These are phyloP conservation scores for Arnoldichthys spilopterus DNA, from an alignment of 2,797 vertebrate species.

Conservation along the genomic window DNA sequence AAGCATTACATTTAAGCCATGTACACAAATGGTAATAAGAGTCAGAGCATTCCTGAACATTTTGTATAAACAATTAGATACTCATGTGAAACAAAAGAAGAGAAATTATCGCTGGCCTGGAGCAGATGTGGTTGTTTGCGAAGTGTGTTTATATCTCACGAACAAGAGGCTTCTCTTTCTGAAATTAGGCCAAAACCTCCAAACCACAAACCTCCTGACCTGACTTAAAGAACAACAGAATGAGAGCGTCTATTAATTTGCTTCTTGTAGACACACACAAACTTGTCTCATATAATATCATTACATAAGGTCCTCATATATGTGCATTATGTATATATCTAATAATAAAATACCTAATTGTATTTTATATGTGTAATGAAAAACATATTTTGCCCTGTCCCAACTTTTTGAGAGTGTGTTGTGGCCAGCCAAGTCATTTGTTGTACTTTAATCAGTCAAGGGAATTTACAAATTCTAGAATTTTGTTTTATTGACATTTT, in stretches of 20 bases:
- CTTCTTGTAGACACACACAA: neutral
- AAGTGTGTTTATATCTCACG: conserved; percentile 16
- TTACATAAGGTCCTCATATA: neutral
- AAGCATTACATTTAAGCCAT: neutral
- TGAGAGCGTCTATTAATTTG: neutral
- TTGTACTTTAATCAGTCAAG: no score
- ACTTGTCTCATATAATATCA: neutral
- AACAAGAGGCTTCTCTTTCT: conserved; percentile 26
- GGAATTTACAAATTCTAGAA: no score
- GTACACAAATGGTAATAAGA: neutral
- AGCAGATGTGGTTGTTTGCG: neutral
- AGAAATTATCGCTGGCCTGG: neutral
- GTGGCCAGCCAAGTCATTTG: no score
- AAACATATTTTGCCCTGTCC: no score
- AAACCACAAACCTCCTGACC: conserved; percentile 10
- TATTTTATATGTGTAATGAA: no score
- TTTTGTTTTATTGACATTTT: no score
- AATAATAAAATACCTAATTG: no score
- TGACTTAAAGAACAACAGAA: neutral
- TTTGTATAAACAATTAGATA: neutral
- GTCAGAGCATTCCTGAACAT: conserved; percentile 2
- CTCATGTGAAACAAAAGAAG: neutral
- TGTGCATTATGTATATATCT: neutral
- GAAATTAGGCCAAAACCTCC: conserved; percentile 12
- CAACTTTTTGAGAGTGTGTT: no score